A percentile compares a stretch with the other conserved stretches of the same genome.
phyloP scores from a whole-genome alignment of 2,113 vertebrate genomes.

The Embiotoca jacksoni region DNA sequence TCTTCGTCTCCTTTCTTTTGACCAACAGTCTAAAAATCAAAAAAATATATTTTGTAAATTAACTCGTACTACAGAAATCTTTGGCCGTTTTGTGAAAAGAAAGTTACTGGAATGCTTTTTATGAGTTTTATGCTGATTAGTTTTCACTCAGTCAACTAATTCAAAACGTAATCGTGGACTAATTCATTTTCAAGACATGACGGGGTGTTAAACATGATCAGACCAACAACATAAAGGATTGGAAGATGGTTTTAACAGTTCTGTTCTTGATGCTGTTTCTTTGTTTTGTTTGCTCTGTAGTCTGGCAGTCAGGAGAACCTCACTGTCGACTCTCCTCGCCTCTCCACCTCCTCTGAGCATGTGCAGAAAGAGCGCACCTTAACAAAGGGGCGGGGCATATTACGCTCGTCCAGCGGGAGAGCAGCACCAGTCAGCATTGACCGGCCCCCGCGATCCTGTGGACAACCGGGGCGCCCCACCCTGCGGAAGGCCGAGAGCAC shows the following conservation, averaged over 20 bases:
- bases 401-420: slow-evolving; percentile 91
- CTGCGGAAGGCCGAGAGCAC: slow-evolving; percentile 89
- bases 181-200: no score
- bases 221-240: background rate
- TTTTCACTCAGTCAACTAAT: no score
- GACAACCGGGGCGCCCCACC: slow-evolving; percentile 80
- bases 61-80: no score
- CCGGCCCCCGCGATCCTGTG: slow-evolving; percentile 78
- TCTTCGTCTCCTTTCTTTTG: no score
- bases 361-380: slow-evolving; percentile 84
- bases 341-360: slow-evolving; percentile 87
- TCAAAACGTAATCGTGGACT: no score
- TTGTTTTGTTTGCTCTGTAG: slow-evolving; percentile 69
- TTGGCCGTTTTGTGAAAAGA: no score
- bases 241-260: background rate
- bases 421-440: slow-evolving; percentile 80
- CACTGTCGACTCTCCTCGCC: slow-evolving; percentile 91
- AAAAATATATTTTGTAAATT: no score
- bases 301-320: slow-evolving; percentile 93
- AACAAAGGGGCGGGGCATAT: slow-evolving; percentile 83
- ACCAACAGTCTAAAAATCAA: no score
- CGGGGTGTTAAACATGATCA: no score
- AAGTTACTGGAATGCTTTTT: no score
- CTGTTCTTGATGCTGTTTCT: background rate
- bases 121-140: no score